Base-by-base conservation (phyloP, 2,113 vertebrate genomes). In the Bambusicola thoracicus region DNA sequence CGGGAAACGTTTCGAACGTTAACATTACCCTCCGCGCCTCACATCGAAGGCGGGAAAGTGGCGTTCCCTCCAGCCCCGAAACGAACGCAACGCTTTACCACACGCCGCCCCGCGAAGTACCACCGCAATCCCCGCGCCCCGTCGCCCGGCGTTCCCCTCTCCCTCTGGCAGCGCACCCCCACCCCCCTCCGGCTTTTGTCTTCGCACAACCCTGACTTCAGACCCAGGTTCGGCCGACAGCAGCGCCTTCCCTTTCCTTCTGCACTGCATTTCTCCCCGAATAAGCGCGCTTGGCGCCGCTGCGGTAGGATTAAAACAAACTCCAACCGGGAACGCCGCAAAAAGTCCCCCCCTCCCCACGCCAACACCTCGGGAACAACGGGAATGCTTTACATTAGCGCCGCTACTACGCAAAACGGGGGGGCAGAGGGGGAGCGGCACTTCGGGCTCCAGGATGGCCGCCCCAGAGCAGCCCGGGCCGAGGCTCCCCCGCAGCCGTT, bases 221-320 rank as follows among this genome's bases (percentile, higher is more conserved):
- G 4, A 6, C 10, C 0, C 1, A 38, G 59, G 3, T 43, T 82
- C 56, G 13, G 6, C 8, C 53, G 40, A 0, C 1, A 27, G 32
- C 34, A 21, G 30, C 6, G 4, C 3, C 14, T 32, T 32, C 55
- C 16, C 53, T 55, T 30, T 10, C 12, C 51, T 72, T 30, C 15
- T 22, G 38, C 12, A 56, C 16, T 10, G 17, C 17, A 32, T 56
- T 56, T 25, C 15, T 34, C n/a, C 25, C 3, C 8, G 6, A 10
- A 0, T 6, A 56, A 43, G 21, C 0, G 29, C 36, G 7, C 80
- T 56, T 34, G 75, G 17, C 20, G 30, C 53, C 29, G 36, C 48
- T 25, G 5, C 1, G 2, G 1, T 3, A 21, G 30, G 2, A 62
- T 11, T 38, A 41, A 90, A 84, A 20, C 5, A 11, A 20, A 18